Evolutionary conservation across 2,797 vertebrate genomes (phyloP), one percentile per base, ranked within the genome.

Genomic region (Coregonus suidteri): DNA sequence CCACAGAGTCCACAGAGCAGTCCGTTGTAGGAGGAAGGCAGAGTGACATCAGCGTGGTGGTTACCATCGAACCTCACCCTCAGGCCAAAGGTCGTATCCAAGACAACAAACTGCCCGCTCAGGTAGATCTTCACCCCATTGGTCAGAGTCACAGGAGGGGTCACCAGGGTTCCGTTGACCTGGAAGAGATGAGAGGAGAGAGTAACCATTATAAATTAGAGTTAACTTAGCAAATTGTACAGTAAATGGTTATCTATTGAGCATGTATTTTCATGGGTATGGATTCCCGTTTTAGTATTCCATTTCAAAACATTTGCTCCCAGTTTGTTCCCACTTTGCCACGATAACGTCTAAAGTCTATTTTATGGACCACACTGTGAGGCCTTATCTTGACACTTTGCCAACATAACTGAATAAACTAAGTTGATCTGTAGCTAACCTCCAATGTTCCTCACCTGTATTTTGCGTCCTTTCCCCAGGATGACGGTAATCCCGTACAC

Each of bases 1-100:
- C 96, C 97, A 85, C 96, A 97, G 79, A 98, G 88, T 79, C 96
- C 97, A 75, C 96, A 98, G 71, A 98, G 93, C 47, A 91, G 90
- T n/a, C 87, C 93, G 2, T 47, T 88, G 90, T 95, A 97, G 62
- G 87, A 81, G 18, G 88, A 88, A 0, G 95, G 95, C 75, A 97
- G 72, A 0, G 93, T 93, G 37, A 97, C 94, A 52, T 97, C 96
- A 65, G 92, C 95, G 0, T 96, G 95, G 73, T 98, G 96, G 89
- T 95, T 95, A 16, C 97, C 96, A 82, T 97, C 94, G 18, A 95
- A 97, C 76, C 95, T 94, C 65, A 97, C 95, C 77, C 91, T 91
- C 69, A 97, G 84, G 13, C 95, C 94, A 18, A 97, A 97, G 52
- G 94, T 83, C 0, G 96, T 95, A 83, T 96, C 93, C 82, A 97